Evolutionary conservation across 2,113 vertebrate species (phyloP).

Genomic region (Pteropus alecto): DNA sequence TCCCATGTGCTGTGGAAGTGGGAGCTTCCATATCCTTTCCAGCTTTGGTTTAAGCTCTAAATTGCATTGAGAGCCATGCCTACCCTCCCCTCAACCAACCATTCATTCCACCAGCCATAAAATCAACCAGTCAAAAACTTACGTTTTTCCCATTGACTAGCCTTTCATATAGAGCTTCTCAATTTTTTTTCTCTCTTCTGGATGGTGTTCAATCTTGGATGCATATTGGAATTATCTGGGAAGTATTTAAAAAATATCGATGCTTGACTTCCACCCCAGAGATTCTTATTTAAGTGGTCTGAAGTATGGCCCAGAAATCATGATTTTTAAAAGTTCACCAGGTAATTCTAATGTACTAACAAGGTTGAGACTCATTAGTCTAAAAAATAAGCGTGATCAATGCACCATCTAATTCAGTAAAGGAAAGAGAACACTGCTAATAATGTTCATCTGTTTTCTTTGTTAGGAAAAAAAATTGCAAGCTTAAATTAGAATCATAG

Average conservation of each 20-base stretch:
- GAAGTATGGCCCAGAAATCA: neutral
- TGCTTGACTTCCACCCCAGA: neutral
- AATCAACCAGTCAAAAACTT: neutral
- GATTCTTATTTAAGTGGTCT: neutral
- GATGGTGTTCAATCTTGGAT: neutral
- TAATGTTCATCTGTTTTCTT: neutral
- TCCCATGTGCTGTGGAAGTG: neutral
- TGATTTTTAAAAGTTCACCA: neutral
- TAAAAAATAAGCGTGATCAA: neutral
- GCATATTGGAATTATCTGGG: neutral
- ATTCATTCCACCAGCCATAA: neutral
- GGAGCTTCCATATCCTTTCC: neutral
- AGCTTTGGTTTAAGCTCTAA: neutral
- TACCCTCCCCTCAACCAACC: neutral
- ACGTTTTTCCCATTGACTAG: neutral
- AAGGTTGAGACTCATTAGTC: neutral
- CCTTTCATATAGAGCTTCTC: neutral
- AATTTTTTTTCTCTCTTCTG: rapidly evolving
- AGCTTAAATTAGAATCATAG: neutral
- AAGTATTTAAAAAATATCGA: neutral
- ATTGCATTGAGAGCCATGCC: neutral
- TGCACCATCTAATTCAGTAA: neutral
- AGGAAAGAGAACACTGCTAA: neutral
- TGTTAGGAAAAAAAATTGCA: neutral
- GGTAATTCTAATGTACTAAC: neutral